Conservation (phyloP, 2,797 vertebrate genomes). For the Brachyrhaphis roseni region DNA sequence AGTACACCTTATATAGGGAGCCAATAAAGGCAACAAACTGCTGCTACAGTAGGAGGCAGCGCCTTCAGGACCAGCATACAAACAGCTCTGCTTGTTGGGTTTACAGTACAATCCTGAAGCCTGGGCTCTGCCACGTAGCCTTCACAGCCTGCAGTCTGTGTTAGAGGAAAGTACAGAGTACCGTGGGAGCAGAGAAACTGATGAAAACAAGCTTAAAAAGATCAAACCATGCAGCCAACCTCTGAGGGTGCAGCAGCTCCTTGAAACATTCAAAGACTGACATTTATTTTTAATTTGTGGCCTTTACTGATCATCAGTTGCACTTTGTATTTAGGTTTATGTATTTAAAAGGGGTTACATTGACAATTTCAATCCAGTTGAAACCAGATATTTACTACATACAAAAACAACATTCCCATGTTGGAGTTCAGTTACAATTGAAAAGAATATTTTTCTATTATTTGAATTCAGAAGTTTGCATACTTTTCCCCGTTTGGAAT, state of each 20-base stretch:
- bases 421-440: not conserved
- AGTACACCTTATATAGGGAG: slow-evolving; percentile 9
- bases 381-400: not conserved
- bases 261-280: slow-evolving; percentile 1
- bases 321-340: not conserved
- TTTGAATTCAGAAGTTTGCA: not conserved
- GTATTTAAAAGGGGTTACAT: not conserved
- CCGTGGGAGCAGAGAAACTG: slow-evolving; percentile 16
- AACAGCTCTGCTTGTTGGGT: slow-evolving; percentile 33
- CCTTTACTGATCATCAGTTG: not conserved
- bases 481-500: not conserved
- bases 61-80: slow-evolving; percentile 36
- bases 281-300: not conserved
- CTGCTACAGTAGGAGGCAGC: slow-evolving; percentile 29
- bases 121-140: slow-evolving; percentile 65
- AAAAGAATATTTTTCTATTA: not conserved
- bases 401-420: not conserved
- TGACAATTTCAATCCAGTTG: not conserved
- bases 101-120: slow-evolving; percentile 14
- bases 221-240: slow-evolving; percentile 17
- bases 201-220: slow-evolving; percentile 11
- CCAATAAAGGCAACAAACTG: slow-evolving; percentile 60
- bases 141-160: slow-evolving; percentile 32
- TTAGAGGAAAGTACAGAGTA: slow-evolving; percentile 16
- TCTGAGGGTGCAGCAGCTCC: not conserved